phyloP scores from a whole-genome alignment of 2,797 vertebrate genomes.

The Channa striata region DNA sequence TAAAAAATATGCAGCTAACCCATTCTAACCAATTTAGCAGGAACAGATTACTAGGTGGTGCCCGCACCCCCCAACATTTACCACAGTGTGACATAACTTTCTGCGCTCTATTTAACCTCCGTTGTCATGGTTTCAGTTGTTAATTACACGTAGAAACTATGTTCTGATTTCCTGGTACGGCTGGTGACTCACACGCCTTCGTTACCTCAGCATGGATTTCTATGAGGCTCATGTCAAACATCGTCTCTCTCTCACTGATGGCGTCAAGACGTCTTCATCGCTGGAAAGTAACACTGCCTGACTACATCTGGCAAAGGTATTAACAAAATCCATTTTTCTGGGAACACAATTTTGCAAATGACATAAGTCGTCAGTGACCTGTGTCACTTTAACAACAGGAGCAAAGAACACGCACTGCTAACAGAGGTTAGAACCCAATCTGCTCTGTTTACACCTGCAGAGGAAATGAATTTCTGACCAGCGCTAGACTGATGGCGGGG shows the following conservation, averaged over 20 bases:
- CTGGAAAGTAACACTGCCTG: slow-evolving; percentile 8
- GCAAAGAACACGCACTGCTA: neutral
- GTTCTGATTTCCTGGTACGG: slow-evolving; percentile 17
- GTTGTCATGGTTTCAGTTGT: slow-evolving; percentile 4
- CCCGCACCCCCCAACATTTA: too few relatives aligned
- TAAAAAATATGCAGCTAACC: too few relatives aligned
- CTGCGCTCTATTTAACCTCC: neutral
- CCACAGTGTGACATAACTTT: too few relatives aligned
- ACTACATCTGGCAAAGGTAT: slow-evolving; percentile 5
- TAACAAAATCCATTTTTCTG: slow-evolving; percentile 26
- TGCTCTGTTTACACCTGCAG: slow-evolving; percentile 41
- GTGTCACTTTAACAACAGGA: slow-evolving; percentile 29
- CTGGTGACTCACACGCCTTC: slow-evolving; percentile 7
- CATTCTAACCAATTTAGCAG: too few relatives aligned
- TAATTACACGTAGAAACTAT: slow-evolving; percentile 31
- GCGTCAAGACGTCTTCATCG: slow-evolving; percentile 9
- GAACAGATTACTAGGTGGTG: too few relatives aligned
- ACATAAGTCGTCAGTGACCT: slow-evolving; percentile 39
- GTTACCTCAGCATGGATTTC: slow-evolving; percentile 3
- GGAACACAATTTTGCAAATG: slow-evolving; percentile 35
- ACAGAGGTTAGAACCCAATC: slow-evolving; percentile 16
- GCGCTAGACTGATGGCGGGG: slow-evolving; percentile 13
- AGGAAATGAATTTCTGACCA: slow-evolving; percentile 49
- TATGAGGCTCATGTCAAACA: slow-evolving; percentile 1
- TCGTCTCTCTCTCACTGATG: slow-evolving; percentile 12